Conservation (phyloP, 2,113 vertebrate species). For the Epinephelus lanceolatus region DNA sequence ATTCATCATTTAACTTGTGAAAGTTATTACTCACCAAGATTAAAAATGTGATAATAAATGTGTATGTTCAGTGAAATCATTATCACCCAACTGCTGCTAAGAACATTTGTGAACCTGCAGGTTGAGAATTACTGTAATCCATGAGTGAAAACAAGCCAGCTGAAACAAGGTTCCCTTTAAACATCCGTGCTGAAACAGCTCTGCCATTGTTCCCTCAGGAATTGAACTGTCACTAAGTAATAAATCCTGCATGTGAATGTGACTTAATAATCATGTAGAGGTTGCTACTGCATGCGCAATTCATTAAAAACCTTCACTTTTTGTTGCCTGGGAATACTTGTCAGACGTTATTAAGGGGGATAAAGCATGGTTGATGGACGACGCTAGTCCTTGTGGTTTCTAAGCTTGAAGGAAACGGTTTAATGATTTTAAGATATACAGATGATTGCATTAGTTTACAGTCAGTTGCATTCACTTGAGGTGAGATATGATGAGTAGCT, state of each 20-base stretch:
- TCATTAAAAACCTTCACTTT: slow-evolving; percentile 67
- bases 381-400: slow-evolving; percentile 41
- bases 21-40: slow-evolving; percentile 19
- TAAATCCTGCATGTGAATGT: slow-evolving; percentile 52
- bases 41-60: slow-evolving; percentile 22
- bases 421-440: slow-evolving; percentile 64
- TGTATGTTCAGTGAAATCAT: slow-evolving; percentile 19
- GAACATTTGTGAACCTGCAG: neutral
- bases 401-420: slow-evolving; percentile 48
- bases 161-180: slow-evolving; percentile 33
- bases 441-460: slow-evolving; percentile 61
- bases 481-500: slow-evolving; percentile 44
- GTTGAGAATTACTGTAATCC: slow-evolving; percentile 22
- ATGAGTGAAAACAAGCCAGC: slow-evolving; percentile 13
- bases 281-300: slow-evolving; percentile 44
- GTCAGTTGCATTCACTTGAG: slow-evolving; percentile 51
- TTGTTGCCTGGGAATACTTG: slow-evolving; percentile 66
- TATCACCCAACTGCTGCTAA: neutral
- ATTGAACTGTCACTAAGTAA: slow-evolving; percentile 43
- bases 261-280: slow-evolving; percentile 60
- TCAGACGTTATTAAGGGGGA: slow-evolving; percentile 67
- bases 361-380: slow-evolving; percentile 69
- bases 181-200: slow-evolving; percentile 20
- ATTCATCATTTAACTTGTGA: slow-evolving; percentile 37
- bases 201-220: slow-evolving; percentile 21